Percentiles rank a stretch among this genome's conserved stretches.
phyloP scores from a whole-genome alignment of 2,113 vertebrate species.

The Brachypodius melanocephalos region DNA sequence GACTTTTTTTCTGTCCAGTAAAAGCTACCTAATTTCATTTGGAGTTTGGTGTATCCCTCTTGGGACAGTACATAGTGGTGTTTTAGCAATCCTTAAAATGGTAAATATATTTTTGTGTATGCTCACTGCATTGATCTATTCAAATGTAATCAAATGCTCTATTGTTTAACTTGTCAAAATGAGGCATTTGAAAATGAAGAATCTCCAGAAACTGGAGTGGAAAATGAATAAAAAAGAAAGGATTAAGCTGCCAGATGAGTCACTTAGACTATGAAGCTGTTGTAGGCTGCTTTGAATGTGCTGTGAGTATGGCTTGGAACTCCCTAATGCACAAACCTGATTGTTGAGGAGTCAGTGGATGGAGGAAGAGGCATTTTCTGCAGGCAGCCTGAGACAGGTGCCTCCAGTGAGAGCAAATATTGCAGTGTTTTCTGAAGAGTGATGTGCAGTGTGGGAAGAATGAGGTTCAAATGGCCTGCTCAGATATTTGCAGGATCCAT shows the following conservation, averaged over 20 bases:
- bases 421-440: background rate
- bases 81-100: background rate
- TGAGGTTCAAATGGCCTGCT: background rate
- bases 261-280: background rate
- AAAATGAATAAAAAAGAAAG: background rate
- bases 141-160: background rate
- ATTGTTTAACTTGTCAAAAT: background rate
- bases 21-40: background rate
- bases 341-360: background rate
- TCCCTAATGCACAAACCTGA: background rate
- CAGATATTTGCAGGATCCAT: fast-evolving
- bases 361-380: background rate
- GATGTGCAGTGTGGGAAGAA: background rate
- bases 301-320: background rate
- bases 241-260: background rate
- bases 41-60: background rate
- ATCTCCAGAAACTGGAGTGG: background rate
- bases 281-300: background rate
- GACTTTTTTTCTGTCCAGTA: background rate
- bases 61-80: background rate
- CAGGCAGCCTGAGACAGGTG: background rate
- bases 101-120: background rate
- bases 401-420: background rate
- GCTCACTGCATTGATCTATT: background rate
- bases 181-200: background rate